Percentiles rank a stretch among this genome's conserved stretches.
phyloP scores from a whole-genome alignment of 23 tunicate species.

The Ascidia mentula region DNA sequence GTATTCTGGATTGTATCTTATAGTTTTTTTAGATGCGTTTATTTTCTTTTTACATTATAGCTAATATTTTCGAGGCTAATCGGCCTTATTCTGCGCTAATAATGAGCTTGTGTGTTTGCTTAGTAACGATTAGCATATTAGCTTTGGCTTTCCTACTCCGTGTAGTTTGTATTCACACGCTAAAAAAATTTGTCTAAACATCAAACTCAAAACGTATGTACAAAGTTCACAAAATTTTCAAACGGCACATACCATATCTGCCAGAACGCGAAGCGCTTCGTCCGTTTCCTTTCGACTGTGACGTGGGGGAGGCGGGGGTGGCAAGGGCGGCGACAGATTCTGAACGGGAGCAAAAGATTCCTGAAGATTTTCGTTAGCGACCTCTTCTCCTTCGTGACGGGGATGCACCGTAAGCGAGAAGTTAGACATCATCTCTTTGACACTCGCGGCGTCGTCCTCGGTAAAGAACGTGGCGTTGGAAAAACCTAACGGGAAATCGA shows the following conservation, averaged over 20 bases:
- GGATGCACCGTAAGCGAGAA: slow-evolving; percentile 13
- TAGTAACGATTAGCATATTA: no score
- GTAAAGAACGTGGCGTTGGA: slow-evolving; percentile 68
- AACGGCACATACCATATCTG: slow-evolving; percentile 5
- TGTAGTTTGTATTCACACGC: no score
- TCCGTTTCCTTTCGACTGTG: neutral
- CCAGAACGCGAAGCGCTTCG: slow-evolving; percentile 15
- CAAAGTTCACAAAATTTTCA: no score
- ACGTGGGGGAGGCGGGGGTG: neutral
- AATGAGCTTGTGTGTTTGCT: no score
- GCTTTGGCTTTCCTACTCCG: no score
- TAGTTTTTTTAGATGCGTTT: no score
- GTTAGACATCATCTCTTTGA: slow-evolving; percentile 63
- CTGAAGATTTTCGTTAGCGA: neutral
- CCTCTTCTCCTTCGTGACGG: neutral
- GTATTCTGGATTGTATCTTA: no score
- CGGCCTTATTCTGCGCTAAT: no score
- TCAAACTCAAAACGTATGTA: no score
- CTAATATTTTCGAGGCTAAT: no score
- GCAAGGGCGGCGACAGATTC: neutral
- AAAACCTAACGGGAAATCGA: slow-evolving; percentile 25
- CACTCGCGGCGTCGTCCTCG: slow-evolving; percentile 78
- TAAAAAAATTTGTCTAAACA: no score
- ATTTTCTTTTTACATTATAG: no score
- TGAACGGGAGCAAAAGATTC: neutral